Percentiles rank a stretch among this genome's conserved stretches.
These are phyloP conservation scores for Gallinago jamesoni DNA, from an alignment of 2,113 vertebrate genomes.

Conservation along the genomic window DNA sequence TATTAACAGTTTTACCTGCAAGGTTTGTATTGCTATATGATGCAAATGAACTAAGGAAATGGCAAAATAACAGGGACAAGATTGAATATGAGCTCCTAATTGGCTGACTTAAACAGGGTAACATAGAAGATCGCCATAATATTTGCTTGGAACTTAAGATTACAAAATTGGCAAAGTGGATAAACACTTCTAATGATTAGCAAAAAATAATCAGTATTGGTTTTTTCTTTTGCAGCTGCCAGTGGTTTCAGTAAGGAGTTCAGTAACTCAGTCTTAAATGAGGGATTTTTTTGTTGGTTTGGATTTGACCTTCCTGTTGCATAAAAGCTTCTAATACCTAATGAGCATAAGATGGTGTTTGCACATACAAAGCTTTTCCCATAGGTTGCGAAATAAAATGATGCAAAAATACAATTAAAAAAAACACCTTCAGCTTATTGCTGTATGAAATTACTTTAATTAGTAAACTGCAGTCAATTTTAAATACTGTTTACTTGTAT, in stretches of 20 bases:
- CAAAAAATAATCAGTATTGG: not conserved
- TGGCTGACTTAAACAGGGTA: not conserved
- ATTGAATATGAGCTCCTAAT: not conserved
- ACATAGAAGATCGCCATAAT: not conserved
- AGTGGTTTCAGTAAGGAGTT: slow-evolving; percentile 41
- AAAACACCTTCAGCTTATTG: not conserved
- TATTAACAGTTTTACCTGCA: slow-evolving; percentile 36
- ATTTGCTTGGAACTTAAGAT: not conserved
- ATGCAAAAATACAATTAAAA: not conserved
- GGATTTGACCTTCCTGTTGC: not conserved
- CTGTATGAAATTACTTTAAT: not conserved
- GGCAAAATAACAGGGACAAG: not conserved
- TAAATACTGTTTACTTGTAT: not conserved
- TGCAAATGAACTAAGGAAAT: not conserved
- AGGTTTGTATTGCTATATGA: slow-evolving; percentile 42
- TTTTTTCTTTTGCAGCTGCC: slow-evolving; percentile 51
- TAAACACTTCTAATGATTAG: not conserved
- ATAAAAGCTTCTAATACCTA: not conserved
- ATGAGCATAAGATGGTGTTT: not conserved
- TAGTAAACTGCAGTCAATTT: not conserved
- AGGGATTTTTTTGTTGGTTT: not conserved
- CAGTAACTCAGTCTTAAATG: not conserved
- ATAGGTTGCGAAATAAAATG: not conserved
- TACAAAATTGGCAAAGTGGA: not conserved
- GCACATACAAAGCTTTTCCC: not conserved